These are phyloP conservation scores for Ischnus inquisitorius DNA, from an alignment of 2,888 invertebrate species.

Conservation along the genomic window DNA sequence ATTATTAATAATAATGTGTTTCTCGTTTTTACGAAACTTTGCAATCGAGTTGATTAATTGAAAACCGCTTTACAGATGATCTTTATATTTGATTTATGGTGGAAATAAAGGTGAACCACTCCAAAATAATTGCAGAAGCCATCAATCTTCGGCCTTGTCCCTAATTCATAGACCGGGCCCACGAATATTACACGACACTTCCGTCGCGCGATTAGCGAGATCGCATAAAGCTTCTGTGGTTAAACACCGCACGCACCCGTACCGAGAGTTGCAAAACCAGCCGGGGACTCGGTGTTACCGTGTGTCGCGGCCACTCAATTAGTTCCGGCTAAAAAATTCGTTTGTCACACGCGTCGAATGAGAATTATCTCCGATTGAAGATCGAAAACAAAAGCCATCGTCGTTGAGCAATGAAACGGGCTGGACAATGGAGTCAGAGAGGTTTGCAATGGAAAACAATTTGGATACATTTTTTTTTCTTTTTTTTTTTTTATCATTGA, in stretches of 20 bases:
- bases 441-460: constrained; percentile 43
- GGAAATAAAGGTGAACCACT: background rate
- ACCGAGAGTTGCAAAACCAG: constrained; percentile 45
- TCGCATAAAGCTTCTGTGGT: constrained; percentile 8
- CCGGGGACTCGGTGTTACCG: background rate
- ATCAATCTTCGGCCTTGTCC: constrained; percentile 57
- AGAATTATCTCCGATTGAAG: constrained; percentile 41
- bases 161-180: constrained; percentile 60
- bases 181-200: constrained; percentile 60
- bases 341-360: constrained; percentile 13
- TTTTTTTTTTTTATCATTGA: constrained; percentile 25
- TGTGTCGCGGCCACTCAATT: constrained; percentile 41
- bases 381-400: constrained; percentile 45
- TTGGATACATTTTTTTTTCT: constrained; percentile 21
- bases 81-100: background rate
- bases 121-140: constrained; percentile 10
- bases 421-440: background rate
- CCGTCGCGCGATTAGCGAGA: constrained; percentile 30
- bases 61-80: too few species aligned
- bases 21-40: too few species aligned
- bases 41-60: too few species aligned
- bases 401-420: constrained; percentile 10
- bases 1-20: too few species aligned
- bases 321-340: constrained; percentile 66
- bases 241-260: background rate